phyloP scores from a whole-genome alignment of 2,113 vertebrate genomes.

The Pipra filicauda region DNA sequence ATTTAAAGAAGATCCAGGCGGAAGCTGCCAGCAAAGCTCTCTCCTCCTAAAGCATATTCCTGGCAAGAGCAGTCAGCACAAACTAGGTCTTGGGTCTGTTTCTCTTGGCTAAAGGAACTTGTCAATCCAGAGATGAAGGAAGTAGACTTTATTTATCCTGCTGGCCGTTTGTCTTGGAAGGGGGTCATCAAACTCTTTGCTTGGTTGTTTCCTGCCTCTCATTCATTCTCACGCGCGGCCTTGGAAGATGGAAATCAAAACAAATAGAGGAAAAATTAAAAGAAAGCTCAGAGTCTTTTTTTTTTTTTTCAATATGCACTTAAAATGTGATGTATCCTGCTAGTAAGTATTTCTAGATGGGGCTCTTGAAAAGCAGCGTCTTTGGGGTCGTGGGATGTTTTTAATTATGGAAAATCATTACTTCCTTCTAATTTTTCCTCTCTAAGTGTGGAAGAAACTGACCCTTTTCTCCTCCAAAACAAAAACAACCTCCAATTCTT shows the following conservation, averaged over 20 bases:
- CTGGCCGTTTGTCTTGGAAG: not conserved
- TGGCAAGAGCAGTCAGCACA: not conserved
- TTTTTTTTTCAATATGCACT: not conserved
- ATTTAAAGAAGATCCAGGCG: not conserved
- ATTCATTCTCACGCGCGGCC: not conserved
- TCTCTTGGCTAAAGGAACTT: constrained; percentile 22
- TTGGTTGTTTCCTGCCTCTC: not conserved
- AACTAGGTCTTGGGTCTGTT: constrained; percentile 2
- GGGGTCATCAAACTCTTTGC: not conserved
- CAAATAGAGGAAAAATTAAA: not conserved
- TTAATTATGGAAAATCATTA: not conserved
- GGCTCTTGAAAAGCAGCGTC: not conserved
- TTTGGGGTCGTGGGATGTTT: not conserved
- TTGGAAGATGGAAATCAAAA: not conserved
- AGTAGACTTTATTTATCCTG: constrained; percentile 1
- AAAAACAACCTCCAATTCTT: not conserved
- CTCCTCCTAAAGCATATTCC: not conserved
- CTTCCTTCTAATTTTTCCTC: not conserved
- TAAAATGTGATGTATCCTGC: not conserved
- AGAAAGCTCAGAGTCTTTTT: not conserved
- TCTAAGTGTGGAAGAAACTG: not conserved
- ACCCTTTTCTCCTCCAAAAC: not conserved
- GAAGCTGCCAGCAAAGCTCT: not conserved
- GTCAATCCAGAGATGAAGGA: not conserved
- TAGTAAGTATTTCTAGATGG: not conserved